These are phyloP conservation scores for Podarcis cretensis DNA, from an alignment of 2,113 vertebrate genomes.

Conservation along the genomic window DNA sequence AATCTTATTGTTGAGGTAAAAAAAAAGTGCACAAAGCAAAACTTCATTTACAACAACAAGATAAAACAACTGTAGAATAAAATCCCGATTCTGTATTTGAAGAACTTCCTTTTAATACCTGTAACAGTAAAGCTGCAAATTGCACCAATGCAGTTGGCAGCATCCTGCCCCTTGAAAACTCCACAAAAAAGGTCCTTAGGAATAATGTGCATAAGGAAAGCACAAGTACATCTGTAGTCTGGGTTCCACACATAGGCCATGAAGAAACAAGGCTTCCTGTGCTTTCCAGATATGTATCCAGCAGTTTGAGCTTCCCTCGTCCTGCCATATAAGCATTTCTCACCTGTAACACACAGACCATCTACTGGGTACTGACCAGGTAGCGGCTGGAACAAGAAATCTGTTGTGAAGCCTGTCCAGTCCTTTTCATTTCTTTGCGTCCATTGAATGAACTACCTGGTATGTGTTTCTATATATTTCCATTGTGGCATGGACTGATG, in stretches of 20 bases:
- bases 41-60: background rate
- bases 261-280: background rate
- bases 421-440: no score
- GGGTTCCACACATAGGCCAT: background rate
- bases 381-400: background rate
- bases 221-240: background rate
- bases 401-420: background rate
- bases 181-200: background rate
- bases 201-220: background rate
- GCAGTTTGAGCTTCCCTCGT: background rate
- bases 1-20: slow-evolving; percentile 2
- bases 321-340: background rate
- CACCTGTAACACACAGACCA: no score
- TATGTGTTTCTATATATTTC: no score
- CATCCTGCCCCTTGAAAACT: background rate
- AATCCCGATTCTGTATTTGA: background rate
- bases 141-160: background rate
- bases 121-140: background rate
- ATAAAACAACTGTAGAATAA: background rate
- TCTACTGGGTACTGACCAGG: no score
- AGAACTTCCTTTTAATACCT: background rate
- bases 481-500: background rate
- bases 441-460: background rate
- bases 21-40: background rate
- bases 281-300: background rate